Base-by-base conservation (phyloP, 53 echinoderm and acorn worm species). In the Zoroaster sp. region DNA sequence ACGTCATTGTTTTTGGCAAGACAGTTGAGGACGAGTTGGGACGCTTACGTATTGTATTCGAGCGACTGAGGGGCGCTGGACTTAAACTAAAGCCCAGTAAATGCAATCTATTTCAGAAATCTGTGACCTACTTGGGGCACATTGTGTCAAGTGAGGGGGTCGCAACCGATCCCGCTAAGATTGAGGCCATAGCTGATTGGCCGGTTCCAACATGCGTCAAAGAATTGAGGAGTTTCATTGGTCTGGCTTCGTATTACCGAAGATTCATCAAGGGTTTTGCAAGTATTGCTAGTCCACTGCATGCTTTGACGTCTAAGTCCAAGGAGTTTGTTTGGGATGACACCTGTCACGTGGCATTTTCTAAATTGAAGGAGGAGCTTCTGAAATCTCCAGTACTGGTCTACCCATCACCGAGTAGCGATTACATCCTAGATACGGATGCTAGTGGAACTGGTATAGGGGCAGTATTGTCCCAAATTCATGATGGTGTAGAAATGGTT, bases 151-250 rank as follows among this genome's bases (percentile, higher is more conserved):
- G 3, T 8, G 75, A 75, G 20, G 75, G 75, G 5, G 49, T 75
- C 5, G 31, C 45, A 7, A 75, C 76, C 31, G 76, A 75, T 47
- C 76, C 47, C 49, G 76, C 76, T 31, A 75, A 75, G 34, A 30
- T 75, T 3, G 21, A 30, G 31, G 46, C 49, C 0, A 21, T 75
- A 7, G 46, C 76, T 30, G 76, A 75, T 10, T 75, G 76, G 76
- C 76, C 76, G 9, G 47, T 75, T 20, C 47, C 75, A 0, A 75
- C 18, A 45, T 44, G 25, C 30, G 75, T 75, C 3, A 47, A 75
- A 6, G 76, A 75, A 23, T 3, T 75, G 11, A 75, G 76, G 31
- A 75, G 76, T 31, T 75, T 75, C 76, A 20, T 75, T 30, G 76
- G 76, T 11, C 49, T 75, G 3, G 75, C 75, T 28, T 74, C 11